A percentile compares a stretch with the other conserved stretches of the same genome.
These are phyloP conservation scores for Acanthosoma haemorrhoidale DNA, from an alignment of 2,888 invertebrate species.

Conservation along the genomic window DNA sequence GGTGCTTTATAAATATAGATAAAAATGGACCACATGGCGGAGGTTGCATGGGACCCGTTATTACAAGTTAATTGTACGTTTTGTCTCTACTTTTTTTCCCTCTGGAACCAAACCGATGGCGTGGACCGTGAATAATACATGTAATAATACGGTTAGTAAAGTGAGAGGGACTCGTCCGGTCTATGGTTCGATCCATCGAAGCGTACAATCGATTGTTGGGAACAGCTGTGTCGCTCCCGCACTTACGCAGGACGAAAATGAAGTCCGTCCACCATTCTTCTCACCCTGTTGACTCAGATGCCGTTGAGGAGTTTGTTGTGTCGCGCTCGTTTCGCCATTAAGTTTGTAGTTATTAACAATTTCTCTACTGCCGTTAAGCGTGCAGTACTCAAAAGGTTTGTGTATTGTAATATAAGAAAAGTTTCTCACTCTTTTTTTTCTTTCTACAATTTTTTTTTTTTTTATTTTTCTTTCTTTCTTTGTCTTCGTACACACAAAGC, in stretches of 20 bases:
- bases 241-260: too few species aligned
- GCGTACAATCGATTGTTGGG: background rate
- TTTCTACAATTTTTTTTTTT: background rate
- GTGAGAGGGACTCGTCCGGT: background rate
- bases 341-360: too few species aligned
- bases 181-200: background rate
- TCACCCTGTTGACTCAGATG: slow-evolving; percentile 1
- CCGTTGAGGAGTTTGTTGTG: too few species aligned
- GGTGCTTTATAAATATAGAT: too few species aligned
- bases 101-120: background rate
- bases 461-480: background rate
- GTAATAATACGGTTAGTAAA: background rate
- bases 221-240: slow-evolving; percentile 14
- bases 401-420: too few species aligned
- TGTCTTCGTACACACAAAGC: too few species aligned
- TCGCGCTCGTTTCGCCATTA: too few species aligned
- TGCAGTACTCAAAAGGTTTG: too few species aligned
- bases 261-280: slow-evolving; percentile 16
- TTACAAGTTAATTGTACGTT: slow-evolving; percentile 4
- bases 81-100: background rate
- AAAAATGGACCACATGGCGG: background rate
- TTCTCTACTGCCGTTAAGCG: too few species aligned
- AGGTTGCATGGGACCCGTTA: background rate
- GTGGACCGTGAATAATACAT: background rate
- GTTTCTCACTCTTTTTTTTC: background rate